Evolutionary conservation across 2,113 vertebrate genomes (phyloP), one percentile per base, ranked within the genome.

Genomic region (human (Homo sapiens)): DNA sequence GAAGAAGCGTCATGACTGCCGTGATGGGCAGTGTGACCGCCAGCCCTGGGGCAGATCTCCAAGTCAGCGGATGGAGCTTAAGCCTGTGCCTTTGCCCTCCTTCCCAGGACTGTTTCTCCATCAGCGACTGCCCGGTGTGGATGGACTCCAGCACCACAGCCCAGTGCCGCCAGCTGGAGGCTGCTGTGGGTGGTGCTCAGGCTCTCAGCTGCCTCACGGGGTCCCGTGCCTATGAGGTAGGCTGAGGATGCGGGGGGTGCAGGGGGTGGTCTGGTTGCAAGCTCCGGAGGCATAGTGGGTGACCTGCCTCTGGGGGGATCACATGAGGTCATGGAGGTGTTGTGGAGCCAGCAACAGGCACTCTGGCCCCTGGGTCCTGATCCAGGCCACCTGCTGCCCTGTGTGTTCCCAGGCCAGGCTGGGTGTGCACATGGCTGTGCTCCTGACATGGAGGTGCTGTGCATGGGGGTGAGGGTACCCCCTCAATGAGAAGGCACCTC

Each of bases 141-240:
- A 99, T 99, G 99, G 99, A 99, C 98, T 99, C 99, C 64, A 99
- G 99, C 97, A 99, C 98, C 48, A 17, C 96, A 0, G 93, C 90
- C 30, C 99, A 99, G 98, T 99, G 99, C 97, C 93, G 87, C 1
- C 57, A 88, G 2, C 98, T 99, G 90, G 99, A 99, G 98, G 93
- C 97, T 0, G 97, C 99, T 0, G 70, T 98, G 83, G 99, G 99
- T 0, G 99, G 99, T 12, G 99, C 99, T 38, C 98, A 97, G 97
- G 97, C 90, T 0, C 99, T 99, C 61, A 99, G 99, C 0, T 82
- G 98, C 30, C 98, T 99, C 98, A 99, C 99, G 0, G 99, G 99
- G 3, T 99, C 99, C 83, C 98, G 99, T 0, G 99, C 99, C 8
- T 99, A 99, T 2, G 99, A 99, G 99, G 99, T 99, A 68, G 95